Conservation (phyloP, 2,113 vertebrate species). For the Grantiella picta region DNA sequence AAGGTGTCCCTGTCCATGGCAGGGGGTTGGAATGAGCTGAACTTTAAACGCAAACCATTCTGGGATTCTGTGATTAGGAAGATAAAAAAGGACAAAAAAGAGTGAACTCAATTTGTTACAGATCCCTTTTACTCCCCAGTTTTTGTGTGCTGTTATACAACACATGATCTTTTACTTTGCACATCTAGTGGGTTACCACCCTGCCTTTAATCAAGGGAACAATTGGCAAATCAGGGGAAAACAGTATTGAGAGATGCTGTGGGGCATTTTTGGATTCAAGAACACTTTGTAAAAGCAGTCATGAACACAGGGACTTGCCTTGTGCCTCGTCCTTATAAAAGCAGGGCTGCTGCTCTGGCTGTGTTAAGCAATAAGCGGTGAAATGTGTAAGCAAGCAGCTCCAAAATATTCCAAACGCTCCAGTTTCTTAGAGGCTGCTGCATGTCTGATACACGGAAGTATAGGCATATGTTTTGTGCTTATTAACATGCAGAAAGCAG, state of each 20-base stretch:
- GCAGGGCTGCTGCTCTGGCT: not conserved
- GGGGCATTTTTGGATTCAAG: not conserved
- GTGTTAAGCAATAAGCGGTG: not conserved
- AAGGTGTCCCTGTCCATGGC: not conserved
- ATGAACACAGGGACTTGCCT: not conserved
- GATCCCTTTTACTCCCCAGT: not conserved
- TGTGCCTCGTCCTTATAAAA: not conserved
- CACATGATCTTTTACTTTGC: not conserved
- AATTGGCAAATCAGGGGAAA: not conserved
- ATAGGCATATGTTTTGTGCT: not conserved
- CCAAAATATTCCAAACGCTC: not conserved
- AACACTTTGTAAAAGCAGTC: not conserved
- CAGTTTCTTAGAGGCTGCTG: not conserved
- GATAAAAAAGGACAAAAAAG: not conserved
- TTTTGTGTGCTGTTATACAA: not conserved
- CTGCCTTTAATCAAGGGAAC: not conserved
- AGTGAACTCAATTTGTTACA: not conserved
- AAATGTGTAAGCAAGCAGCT: not conserved
- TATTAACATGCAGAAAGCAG: not conserved
- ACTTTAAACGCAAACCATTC: not conserved
- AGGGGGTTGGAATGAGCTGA: not conserved
- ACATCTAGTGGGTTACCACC: not conserved
- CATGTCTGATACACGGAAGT: not conserved
- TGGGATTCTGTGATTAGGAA: too few relatives aligned
- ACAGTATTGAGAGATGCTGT: rapidly evolving